Conservation (phyloP, 1,140 invertebrate genomes). For the Panulirus ornatus region DNA sequence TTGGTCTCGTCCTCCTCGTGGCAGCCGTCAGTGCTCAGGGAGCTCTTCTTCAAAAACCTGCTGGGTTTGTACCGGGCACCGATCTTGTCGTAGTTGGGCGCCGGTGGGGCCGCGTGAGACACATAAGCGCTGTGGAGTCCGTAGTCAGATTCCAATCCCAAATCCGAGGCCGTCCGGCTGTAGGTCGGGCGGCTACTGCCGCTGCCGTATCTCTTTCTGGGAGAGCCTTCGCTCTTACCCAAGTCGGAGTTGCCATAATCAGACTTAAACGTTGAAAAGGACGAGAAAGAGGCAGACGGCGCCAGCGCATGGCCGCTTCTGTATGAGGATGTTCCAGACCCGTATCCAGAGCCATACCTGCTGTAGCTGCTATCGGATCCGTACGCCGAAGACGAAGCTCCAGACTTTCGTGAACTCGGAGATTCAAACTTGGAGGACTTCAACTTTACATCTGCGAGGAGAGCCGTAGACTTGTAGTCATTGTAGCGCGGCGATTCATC, state of each 20-base stretch:
- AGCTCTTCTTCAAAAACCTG: slow-evolving; percentile 70
- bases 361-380: slow-evolving; percentile 2
- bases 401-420: neutral
- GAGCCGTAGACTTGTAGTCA: slow-evolving; percentile 46
- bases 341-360: slow-evolving; percentile 13
- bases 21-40: slow-evolving; percentile 39
- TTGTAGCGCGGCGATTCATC: slow-evolving; percentile 66
- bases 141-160: slow-evolving; percentile 43
- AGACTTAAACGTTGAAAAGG: slow-evolving; percentile 70
- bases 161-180: slow-evolving; percentile 63
- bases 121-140: slow-evolving; percentile 59
- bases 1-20: slow-evolving; percentile 70
- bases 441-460: slow-evolving; percentile 28
- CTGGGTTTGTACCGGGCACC: slow-evolving; percentile 73
- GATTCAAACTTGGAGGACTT: slow-evolving; percentile 30
- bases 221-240: slow-evolving; percentile 28
- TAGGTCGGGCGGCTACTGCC: slow-evolving; percentile 41
- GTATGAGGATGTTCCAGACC: neutral
- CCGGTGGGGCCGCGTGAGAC: slow-evolving; percentile 35
- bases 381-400: neutral
- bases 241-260: slow-evolving; percentile 65
- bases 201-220: slow-evolving; percentile 41
- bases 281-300: slow-evolving; percentile 73
- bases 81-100: slow-evolving; percentile 72
- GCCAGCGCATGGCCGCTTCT: slow-evolving; percentile 53